These are phyloP conservation scores for Geotrupes spiniger DNA, from an alignment of 2,888 invertebrate genomes.

Conservation along the genomic window DNA sequence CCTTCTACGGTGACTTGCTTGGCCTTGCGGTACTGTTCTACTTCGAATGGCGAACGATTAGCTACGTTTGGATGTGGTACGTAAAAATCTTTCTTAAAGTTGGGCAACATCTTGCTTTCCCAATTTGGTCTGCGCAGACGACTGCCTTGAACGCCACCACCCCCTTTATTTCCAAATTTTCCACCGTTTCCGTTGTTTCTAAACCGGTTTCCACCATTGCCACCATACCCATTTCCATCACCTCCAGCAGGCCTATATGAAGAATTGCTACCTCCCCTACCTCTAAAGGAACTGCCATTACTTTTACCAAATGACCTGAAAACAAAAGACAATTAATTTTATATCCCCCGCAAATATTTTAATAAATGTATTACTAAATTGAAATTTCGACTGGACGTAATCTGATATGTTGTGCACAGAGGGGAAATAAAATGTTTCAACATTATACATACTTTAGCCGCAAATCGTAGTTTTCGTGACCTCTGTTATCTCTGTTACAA, in stretches of 20 bases:
- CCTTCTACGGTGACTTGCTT: constrained; percentile 90
- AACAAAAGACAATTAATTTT: too few species aligned
- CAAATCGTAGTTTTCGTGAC: too few species aligned
- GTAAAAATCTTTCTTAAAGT: constrained; percentile 93
- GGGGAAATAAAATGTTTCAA: too few species aligned
- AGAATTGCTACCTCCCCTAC: constrained; percentile 18
- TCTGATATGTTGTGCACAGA: too few species aligned
- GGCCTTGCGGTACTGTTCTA: constrained; percentile 73
- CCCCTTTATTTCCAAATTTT: constrained; percentile 54
- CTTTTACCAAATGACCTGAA: constrained; percentile 22
- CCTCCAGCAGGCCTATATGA: constrained; percentile 21
- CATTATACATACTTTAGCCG: too few species aligned
- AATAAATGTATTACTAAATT: too few species aligned
- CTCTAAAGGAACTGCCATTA: constrained; percentile 20
- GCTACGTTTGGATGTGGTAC: constrained; percentile 74
- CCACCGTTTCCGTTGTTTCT: constrained; percentile 45
- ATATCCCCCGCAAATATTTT: too few species aligned
- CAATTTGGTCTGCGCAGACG: constrained; percentile 82
- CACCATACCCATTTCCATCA: constrained; percentile 48
- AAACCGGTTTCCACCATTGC: constrained; percentile 46
- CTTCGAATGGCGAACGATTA: constrained; percentile 63
- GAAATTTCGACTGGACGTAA: too few species aligned
- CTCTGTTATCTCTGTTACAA: too few species aligned
- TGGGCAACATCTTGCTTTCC: constrained; percentile 77
- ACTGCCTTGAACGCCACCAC: constrained; percentile 70